phyloP scores from a whole-genome alignment of 2,113 vertebrate genomes.

The Hirundichthys speculiger region DNA sequence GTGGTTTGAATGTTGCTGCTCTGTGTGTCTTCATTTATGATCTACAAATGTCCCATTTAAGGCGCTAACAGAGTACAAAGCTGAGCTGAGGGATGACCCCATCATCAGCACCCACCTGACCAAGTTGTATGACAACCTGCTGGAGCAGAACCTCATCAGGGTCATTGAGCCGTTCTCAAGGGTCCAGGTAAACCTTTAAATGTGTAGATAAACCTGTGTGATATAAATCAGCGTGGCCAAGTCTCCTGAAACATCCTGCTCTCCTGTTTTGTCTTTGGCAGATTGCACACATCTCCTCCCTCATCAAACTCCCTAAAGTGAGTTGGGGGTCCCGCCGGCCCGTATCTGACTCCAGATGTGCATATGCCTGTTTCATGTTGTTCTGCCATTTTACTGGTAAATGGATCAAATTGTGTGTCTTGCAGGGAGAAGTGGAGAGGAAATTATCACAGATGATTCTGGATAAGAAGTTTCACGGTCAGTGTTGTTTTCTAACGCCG shows the following conservation, averaged over 20 bases:
- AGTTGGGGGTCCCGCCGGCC: slow-evolving; percentile 24
- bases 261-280: slow-evolving; percentile 53
- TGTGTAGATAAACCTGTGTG: no score
- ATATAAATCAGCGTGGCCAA: no score
- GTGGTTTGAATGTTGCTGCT: no score
- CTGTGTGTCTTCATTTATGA: background rate
- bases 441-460: slow-evolving; percentile 99
- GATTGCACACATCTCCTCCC: slow-evolving; percentile 95
- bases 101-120: slow-evolving; percentile 98
- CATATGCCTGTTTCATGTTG: background rate
- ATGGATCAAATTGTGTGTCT: background rate
- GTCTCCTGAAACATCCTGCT: slow-evolving; percentile 24
- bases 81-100: slow-evolving; percentile 95
- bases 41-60: slow-evolving; percentile 53
- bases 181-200: slow-evolving; percentile 92
- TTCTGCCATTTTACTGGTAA: background rate
- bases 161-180: slow-evolving; percentile 99
- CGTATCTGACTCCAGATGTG: background rate
- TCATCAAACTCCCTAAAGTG: slow-evolving; percentile 98
- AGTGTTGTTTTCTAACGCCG: no score
- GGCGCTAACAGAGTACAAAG: slow-evolving; percentile 96
- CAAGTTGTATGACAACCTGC: slow-evolving; percentile 94
- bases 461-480: slow-evolving; percentile 99
- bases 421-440: slow-evolving; percentile 94
- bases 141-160: slow-evolving; percentile 98